These are phyloP conservation scores for Siniperca scherzeri DNA, from an alignment of 2,797 vertebrate genomes.

Conservation along the genomic window DNA sequence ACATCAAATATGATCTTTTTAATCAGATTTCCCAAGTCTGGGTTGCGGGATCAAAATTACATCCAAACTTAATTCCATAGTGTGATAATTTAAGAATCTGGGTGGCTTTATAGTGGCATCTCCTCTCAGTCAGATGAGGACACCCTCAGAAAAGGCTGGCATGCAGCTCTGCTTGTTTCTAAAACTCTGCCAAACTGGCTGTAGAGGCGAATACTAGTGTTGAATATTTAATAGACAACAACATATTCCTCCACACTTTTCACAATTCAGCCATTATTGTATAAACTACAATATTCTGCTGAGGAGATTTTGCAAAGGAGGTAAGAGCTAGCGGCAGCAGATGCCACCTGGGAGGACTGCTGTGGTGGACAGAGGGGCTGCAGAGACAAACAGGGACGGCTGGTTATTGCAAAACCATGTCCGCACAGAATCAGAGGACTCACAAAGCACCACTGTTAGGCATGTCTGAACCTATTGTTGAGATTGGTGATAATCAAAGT, in stretches of 20 bases:
- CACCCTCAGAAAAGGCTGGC: constrained; percentile 2
- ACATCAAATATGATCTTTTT: background rate
- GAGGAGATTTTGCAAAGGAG: constrained; percentile 31
- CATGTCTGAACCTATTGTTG: background rate
- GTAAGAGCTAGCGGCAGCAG: constrained; percentile 1
- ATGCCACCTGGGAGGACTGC: constrained; percentile 26
- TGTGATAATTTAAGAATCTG: background rate
- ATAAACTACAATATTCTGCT: constrained; percentile 28
- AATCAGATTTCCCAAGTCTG: background rate
- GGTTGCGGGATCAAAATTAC: constrained; percentile 3
- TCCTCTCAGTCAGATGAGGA: constrained; percentile 5
- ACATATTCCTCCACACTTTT: constrained; percentile 38
- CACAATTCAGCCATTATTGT: constrained; percentile 34
- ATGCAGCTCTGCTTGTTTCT: constrained; percentile 11
- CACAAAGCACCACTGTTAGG: background rate
- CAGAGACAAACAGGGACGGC: constrained; percentile 4
- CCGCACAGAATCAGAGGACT: background rate
- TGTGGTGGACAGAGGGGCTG: constrained; percentile 7
- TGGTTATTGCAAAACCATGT: constrained; percentile 18
- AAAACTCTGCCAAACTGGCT: constrained; percentile 17
- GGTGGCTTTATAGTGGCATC: background rate
- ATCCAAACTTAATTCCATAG: background rate
- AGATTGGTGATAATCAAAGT: background rate
- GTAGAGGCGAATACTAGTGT: constrained; percentile 13
- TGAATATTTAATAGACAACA: constrained; percentile 54